Evolutionary conservation across 1,140 invertebrate genomes (phyloP).

Genomic region (Drosophila pseudoobscura): DNA sequence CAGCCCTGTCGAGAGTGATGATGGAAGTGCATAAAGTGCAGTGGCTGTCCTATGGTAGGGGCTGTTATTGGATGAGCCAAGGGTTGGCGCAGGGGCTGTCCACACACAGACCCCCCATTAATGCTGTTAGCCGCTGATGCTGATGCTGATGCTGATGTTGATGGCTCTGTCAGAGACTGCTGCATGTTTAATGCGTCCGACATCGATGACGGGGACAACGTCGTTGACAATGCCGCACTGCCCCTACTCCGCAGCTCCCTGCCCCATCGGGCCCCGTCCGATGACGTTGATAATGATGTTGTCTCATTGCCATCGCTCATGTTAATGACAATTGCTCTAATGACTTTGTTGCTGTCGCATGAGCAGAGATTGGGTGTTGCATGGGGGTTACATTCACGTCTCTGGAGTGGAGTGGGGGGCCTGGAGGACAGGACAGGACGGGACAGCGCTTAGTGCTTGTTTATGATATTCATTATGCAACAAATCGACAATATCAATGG

Average conservation of each 20-base stretch:
- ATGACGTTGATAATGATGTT: slow-evolving; percentile 78
- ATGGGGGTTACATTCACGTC: too few relatives aligned
- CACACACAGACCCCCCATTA: slow-evolving; percentile 57
- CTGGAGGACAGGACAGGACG: not conserved
- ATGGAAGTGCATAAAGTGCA: slow-evolving; percentile 58
- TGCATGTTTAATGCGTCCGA: slow-evolving; percentile 79
- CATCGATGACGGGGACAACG: slow-evolving; percentile 62
- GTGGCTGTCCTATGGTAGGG: not conserved
- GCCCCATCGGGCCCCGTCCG: not conserved
- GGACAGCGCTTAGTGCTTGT: slow-evolving; percentile 52
- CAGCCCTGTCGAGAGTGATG: slow-evolving; percentile 4
- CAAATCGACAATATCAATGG: slow-evolving; percentile 80
- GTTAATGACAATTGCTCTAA: slow-evolving; percentile 81
- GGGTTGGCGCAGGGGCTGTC: slow-evolving; percentile 5
- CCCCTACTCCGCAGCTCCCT: too few relatives aligned
- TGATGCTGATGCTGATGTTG: slow-evolving; percentile 80
- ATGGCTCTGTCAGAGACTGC: slow-evolving; percentile 79
- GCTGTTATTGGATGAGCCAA: not conserved
- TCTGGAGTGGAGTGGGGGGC: slow-evolving; percentile 6
- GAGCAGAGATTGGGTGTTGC: too few relatives aligned
- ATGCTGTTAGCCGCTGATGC: slow-evolving; percentile 79
- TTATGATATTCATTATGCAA: slow-evolving; percentile 81
- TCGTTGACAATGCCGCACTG: slow-evolving; percentile 56
- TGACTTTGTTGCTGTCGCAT: slow-evolving; percentile 69
- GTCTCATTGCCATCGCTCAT: slow-evolving; percentile 77